Evolutionary conservation across 92 coral and sea anemone species (phyloP), one percentile per base, ranked within the genome.

Genomic region (Parazoanthus swiftii): DNA sequence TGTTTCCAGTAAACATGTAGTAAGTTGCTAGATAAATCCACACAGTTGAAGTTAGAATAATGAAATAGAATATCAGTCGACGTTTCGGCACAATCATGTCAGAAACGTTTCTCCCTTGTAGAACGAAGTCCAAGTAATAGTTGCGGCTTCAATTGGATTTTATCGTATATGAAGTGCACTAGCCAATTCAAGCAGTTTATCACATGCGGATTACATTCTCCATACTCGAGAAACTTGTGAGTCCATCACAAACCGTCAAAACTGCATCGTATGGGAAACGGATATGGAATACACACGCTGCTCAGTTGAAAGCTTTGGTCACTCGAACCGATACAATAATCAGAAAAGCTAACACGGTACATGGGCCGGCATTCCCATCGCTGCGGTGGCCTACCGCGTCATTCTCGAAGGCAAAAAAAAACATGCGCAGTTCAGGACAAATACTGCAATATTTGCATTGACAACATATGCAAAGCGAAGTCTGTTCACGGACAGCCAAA

Each of bases 1-100:
- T 81, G 68, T 85, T 85, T 86, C 86, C 93, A 44, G 90, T 81
- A 76, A 95, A 93, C 83, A 95, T 90, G 78, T 91, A 91, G 83
- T 95, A 95, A 35, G 94, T 67, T 29, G 98, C 98, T 21, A 95
- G 89, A 88, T 95, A 95, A 59, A 97, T 88, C 99, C 99, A 97
- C 65, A 89, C 82, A 14, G 96, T 90, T 20, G 99, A 91, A n/a
- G 94, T 85, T 37, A 97, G 76, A 36, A 97, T 91, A 76, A 97
- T 90, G 73, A 91, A 88, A 89, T 93, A 97, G 48, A 97, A 97
- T 39, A 97, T 83, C 16, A 93, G 66, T 26, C 99, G 96, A 48
- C 99, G 86, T 92, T 91, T 92, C 44, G 99, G 98, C 63, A 97
- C 78, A 78, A 95, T 95, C 98, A 95, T 95, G 35, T 56, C 21